phyloP scores from a whole-genome alignment of 2,113 vertebrate species.

The Oenanthe melanoleuca region DNA sequence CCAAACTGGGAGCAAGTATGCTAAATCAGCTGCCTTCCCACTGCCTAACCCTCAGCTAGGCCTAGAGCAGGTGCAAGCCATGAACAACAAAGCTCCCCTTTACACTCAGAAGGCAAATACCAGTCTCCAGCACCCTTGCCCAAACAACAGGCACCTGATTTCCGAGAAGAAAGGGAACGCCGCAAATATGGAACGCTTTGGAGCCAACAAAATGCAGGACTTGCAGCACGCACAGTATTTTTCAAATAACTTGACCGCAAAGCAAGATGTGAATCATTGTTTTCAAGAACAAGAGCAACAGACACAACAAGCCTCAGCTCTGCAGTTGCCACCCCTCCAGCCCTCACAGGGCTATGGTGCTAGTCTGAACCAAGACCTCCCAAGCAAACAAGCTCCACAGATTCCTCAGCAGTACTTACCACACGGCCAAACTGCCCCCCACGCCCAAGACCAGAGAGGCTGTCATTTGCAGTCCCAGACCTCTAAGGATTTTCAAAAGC shows the following conservation, averaged over 20 bases:
- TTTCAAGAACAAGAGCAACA: conserved; percentile 74
- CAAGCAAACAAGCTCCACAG: conserved; percentile 36
- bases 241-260: conserved; percentile 75
- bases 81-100: conserved; percentile 63
- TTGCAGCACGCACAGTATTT: conserved; percentile 77
- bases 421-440: conserved; percentile 72
- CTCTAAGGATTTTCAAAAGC: conserved; percentile 84
- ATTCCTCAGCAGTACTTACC: conserved; percentile 71
- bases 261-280: conserved; percentile 76
- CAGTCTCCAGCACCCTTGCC: conserved; percentile 63
- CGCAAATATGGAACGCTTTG: conserved; percentile 4
- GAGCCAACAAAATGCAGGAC: conserved; percentile 61
- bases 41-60: conserved; percentile 70
- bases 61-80: conserved; percentile 68
- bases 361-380: conserved; percentile 47
- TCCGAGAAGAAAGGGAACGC: conserved; percentile 67
- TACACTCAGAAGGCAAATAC: conserved; percentile 54
- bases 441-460: conserved; percentile 67
- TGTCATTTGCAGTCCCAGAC: conserved; percentile 60
- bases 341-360: conserved; percentile 68
- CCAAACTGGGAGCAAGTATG: conserved; percentile 69
- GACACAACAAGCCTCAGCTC: conserved; percentile 40
- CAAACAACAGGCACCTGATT: conserved; percentile 61
- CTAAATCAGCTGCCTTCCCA: conserved; percentile 72
- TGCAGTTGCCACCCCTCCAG: conserved; percentile 47